phyloP scores from a whole-genome alignment of 2,113 vertebrate species.

The Aleadryas rufinucha region DNA sequence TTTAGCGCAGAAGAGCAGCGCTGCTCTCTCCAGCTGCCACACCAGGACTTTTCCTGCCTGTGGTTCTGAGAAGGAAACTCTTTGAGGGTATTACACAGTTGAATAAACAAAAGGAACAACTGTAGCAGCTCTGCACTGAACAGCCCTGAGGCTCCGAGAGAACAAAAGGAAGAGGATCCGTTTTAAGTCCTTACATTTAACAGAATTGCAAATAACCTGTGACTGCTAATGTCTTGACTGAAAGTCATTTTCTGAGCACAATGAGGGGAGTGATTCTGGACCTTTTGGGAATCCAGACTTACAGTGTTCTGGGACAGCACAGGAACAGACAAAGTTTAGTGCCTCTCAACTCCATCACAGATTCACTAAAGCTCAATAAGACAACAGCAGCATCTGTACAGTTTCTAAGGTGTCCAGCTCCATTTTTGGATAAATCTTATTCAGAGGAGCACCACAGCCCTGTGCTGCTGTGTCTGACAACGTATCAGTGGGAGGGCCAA shows the following conservation, averaged over 20 bases:
- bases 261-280: not conserved
- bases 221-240: not conserved
- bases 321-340: not conserved
- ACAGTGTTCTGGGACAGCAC: not conserved
- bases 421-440: not conserved
- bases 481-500: accelerated
- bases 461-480: not conserved
- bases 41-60: not conserved
- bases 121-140: not conserved
- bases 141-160: slow-evolving; percentile 5
- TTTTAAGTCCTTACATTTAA: slow-evolving; percentile 15
- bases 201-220: not conserved
- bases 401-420: not conserved
- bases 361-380: not conserved
- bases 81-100: slow-evolving; percentile 32
- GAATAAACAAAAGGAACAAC: slow-evolving; percentile 52
- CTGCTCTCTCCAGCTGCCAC: not conserved
- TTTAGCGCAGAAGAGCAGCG: not conserved
- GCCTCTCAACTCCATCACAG: not conserved
- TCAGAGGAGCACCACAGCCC: not conserved
- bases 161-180: not conserved
- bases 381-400: not conserved
- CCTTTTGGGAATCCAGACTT: not conserved
- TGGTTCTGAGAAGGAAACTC: slow-evolving; percentile 5
- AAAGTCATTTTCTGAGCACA: not conserved